phyloP scores from a whole-genome alignment of 2,797 vertebrate genomes.

The Acridotheres tristis region DNA sequence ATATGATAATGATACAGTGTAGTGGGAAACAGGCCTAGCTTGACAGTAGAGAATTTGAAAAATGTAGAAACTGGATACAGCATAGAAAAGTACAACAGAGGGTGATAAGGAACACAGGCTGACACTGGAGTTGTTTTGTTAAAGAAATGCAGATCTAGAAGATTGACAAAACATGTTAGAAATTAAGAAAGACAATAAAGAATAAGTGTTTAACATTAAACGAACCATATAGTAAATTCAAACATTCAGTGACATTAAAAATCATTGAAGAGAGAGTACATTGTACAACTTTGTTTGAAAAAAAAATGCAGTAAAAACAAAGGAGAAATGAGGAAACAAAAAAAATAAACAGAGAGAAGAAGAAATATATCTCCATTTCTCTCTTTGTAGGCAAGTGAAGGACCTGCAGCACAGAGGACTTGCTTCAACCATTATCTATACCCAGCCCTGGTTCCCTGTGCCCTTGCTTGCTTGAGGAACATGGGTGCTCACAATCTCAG shows the following conservation, averaged over 20 bases:
- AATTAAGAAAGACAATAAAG: background rate
- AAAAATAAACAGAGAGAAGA: background rate
- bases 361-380: background rate
- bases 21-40: background rate
- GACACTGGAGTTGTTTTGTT: background rate
- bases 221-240: background rate
- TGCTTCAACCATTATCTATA: background rate
- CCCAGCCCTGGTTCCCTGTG: rapidly evolving
- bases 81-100: background rate
- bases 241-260: background rate
- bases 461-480: background rate
- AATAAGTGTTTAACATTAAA: background rate
- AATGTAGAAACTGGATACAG: background rate
- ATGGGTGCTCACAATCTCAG: background rate
- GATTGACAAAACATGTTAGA: background rate
- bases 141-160: background rate
- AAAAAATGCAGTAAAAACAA: background rate
- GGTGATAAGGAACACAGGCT: background rate
- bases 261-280: background rate
- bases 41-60: background rate
- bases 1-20: background rate
- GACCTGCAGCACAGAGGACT: background rate
- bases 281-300: background rate
- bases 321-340: background rate
- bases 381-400: background rate